Evolutionary conservation across 2,888 invertebrate genomes (phyloP), one percentile per base, ranked within the genome.

Genomic region (Timema cristinae): DNA sequence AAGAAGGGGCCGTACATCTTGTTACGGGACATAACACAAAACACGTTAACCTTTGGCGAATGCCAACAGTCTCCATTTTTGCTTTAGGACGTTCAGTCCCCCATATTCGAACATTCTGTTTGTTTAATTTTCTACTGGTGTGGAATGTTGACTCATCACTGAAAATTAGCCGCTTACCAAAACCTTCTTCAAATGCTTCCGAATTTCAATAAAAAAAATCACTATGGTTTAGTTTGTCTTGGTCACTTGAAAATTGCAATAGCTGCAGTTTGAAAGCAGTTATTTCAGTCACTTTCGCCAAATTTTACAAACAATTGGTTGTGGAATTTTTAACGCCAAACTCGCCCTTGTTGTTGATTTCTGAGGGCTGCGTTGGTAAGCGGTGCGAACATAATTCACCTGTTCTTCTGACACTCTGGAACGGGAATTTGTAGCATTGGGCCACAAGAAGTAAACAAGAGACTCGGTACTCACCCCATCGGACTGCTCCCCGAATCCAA

Each of bases 1-100:
- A 67, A 49, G 67, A 50, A 67, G 49, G 4, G 67, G 50, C n/a
- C 67, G 50, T 67, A 67, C n/a, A 49, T 7, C 50, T 68, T 68
- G 16, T 9, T 68, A 52, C 52, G 68, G 51, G 51, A 51, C 47
- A 52, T 52, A 8, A 47, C 68, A 68, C 51, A 67, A 67, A 67
- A 68, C 32, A 51, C 68, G 50, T 68, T 67, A 67, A 67, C 15
- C 16, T 7, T 67, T 16, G 50, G 6, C 50, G 51, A 50, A 32
- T 67, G 16, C 49, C 47, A 5, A 48, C 66, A 66, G 48, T 13
- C 51, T 50, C 50, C 67, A 67, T 16, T 52, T 51, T 16, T 16
- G 51, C 16, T 10, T 54, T 68, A n/a, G n/a, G n/a, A 56, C 48
- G 54, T 56, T n/a, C n/a, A n/a, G n/a, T n/a, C n/a, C n/a, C n/a